Evolutionary conservation across 2,113 vertebrate species (phyloP), one percentile per base, ranked within the genome.

Genomic region (Reinhardtius hippoglossoides): DNA sequence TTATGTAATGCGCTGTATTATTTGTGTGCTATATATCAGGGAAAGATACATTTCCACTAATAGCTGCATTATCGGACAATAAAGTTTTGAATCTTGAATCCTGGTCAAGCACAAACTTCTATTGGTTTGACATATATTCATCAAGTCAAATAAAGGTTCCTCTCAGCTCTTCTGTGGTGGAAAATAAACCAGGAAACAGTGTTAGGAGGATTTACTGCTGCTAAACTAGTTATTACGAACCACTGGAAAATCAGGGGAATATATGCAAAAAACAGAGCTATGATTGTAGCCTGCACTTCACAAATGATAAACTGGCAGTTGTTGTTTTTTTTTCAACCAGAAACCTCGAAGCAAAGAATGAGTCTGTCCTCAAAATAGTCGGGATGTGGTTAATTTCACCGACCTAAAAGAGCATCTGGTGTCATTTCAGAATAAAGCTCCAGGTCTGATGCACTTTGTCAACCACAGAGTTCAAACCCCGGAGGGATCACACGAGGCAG

Each of bases 231-330:
- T 80, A 76, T 62, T 81, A 62, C 15, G 31, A 74, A 65, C 62
- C 50, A 71, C 48, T 48, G 31, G 40, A 71, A 67, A 80, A 73
- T 69, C 73, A 48, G 64, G 60, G 23, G 80, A 80, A 85, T 76
- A 1, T 58, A 76, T 79, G 58, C 65, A 80, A 63, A 18, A 35
- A 83, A 60, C 54, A 76, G 13, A 69, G 31, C 20, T 66, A 42
- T 73, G 42, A 67, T 59, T 76, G 55, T 73, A 71, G 2, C 8
- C 27, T 54, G 21, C 9, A 56, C 67, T 68, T 44, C 44, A 70
- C 35, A 73, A 77, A 72, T 8, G 46, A 81, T 71, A 55, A 24
- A 52, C 46, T 68, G 26, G 35, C 10, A 54, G 16, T 9, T 48
- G 14, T 18, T 21, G n/a, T 21, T 46, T 24, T 68, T 71, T 71